phyloP scores from a whole-genome alignment of 1,140 invertebrate genomes.

The Pogonomyrmex californicus region DNA sequence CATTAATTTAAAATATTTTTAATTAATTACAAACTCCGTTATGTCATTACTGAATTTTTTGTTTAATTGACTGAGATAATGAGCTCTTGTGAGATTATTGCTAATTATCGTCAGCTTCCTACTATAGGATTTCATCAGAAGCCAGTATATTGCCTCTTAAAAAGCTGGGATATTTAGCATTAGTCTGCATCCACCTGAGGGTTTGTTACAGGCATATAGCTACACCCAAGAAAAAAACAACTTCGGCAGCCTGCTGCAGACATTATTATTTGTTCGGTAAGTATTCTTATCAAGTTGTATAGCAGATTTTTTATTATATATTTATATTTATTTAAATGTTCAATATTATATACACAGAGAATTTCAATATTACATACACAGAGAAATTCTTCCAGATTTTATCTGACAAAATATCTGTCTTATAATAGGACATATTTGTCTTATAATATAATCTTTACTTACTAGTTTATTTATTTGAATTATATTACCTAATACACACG shows the following conservation, averaged over 20 bases:
- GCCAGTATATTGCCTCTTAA: constrained; percentile 65
- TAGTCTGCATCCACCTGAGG: constrained; percentile 89
- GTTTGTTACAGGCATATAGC: constrained; percentile 90
- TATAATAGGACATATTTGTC: background rate
- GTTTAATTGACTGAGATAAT: constrained; percentile 70
- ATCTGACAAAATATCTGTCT: background rate
- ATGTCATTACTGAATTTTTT: constrained; percentile 28
- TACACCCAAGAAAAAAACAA: constrained; percentile 83
- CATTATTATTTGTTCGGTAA: constrained; percentile 84
- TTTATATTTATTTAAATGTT: no score
- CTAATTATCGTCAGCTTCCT: constrained; percentile 84
- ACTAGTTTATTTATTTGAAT: constrained; percentile 14
- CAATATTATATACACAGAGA: background rate
- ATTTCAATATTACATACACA: background rate
- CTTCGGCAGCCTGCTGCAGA: constrained; percentile 84
- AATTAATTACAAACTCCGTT: constrained; percentile 8
- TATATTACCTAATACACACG: background rate
- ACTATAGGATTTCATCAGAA: constrained; percentile 69
- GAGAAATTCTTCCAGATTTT: background rate
- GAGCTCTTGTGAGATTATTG: constrained; percentile 84
- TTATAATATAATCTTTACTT: background rate
- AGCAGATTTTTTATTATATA: constrained; percentile 27
- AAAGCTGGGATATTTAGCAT: constrained; percentile 85
- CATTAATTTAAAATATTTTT: background rate
- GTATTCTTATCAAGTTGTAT: constrained; percentile 77